Conservation (phyloP, 92 coral and sea anemone species). For the Micromussa lordhowensis region DNA sequence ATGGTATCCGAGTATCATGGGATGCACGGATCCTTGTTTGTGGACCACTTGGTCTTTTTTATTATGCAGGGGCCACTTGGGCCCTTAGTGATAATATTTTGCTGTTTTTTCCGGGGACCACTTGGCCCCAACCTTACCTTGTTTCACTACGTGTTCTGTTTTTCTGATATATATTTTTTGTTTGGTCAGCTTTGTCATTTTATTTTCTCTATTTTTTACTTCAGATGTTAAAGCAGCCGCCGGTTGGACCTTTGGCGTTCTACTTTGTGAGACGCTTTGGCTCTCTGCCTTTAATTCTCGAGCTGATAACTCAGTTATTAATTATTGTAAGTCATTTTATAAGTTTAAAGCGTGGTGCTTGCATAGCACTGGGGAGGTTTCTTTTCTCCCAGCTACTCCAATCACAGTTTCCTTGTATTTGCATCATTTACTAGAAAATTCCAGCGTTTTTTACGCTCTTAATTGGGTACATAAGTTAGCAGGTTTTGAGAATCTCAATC, state of each 20-base stretch:
- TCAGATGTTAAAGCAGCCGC: background rate
- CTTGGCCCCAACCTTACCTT: too few relatives aligned
- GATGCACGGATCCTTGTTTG: too few relatives aligned
- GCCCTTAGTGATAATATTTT: too few relatives aligned
- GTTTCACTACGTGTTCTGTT: too few relatives aligned
- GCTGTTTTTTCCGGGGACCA: too few relatives aligned
- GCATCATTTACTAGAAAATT: slow-evolving; percentile 6
- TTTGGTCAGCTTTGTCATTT: background rate
- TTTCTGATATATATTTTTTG: too few relatives aligned
- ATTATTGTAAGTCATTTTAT: background rate
- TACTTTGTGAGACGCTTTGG: background rate
- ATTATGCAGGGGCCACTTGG: too few relatives aligned
- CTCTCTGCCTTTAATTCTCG: background rate
- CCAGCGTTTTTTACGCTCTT: background rate
- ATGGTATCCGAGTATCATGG: background rate
- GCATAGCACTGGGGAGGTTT: background rate
- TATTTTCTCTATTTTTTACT: background rate
- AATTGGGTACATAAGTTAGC: slow-evolving; percentile 16
- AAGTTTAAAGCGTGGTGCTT: slow-evolving; percentile 17
- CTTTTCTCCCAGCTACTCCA: slow-evolving; percentile 18
- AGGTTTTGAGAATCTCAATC: background rate
- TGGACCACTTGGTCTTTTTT: too few relatives aligned
- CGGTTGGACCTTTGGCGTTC: background rate
- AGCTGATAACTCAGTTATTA: background rate
- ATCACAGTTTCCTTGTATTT: slow-evolving; percentile 5